phyloP scores from a whole-genome alignment of 2,113 vertebrate genomes.

The Ardeotis arabs region DNA sequence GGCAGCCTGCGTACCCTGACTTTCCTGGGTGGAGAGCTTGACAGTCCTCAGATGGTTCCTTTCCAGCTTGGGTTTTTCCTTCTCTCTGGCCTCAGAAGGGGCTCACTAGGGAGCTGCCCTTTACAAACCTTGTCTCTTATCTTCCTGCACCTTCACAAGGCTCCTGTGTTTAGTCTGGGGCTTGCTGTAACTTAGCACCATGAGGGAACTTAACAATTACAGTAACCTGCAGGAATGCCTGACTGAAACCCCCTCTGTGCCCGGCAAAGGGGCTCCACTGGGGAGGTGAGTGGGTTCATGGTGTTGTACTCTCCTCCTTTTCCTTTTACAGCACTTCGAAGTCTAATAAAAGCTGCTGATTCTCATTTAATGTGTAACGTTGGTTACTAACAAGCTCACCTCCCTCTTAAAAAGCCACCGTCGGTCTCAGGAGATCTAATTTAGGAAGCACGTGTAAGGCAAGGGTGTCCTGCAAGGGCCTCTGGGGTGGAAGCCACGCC shows the following conservation, averaged over 20 bases:
- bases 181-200: neutral
- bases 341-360: neutral
- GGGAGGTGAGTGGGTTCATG: neutral
- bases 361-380: neutral
- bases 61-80: neutral
- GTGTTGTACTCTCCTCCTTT: neutral
- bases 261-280: neutral
- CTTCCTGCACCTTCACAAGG: neutral
- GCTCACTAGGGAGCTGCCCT: neutral
- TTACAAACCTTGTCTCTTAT: neutral
- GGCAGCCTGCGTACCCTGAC: neutral
- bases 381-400: slow-evolving; percentile 30
- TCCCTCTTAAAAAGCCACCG: neutral
- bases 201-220: neutral
- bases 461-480: neutral
- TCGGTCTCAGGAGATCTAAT: slow-evolving; percentile 16
- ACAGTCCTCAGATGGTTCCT: neutral
- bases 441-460: neutral
- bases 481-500: neutral
- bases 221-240: neutral
- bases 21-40: slow-evolving; percentile 26
- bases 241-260: neutral
- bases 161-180: neutral
- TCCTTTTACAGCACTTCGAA: neutral
- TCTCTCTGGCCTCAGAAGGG: neutral